These are phyloP conservation scores for Homarus americanus DNA, from an alignment of 1,140 invertebrate genomes.

Conservation along the genomic window DNA sequence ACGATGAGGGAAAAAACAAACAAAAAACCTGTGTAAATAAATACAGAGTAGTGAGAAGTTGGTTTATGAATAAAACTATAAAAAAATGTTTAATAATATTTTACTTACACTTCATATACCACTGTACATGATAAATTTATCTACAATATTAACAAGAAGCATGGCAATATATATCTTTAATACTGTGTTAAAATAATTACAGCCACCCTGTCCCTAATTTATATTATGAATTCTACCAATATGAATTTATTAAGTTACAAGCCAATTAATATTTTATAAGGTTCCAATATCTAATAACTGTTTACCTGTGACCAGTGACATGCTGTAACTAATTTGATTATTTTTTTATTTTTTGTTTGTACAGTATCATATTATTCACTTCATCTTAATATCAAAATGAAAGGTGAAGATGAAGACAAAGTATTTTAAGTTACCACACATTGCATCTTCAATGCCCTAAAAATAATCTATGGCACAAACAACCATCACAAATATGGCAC, in stretches of 20 bases:
- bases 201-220: not conserved
- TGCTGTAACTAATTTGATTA: not conserved
- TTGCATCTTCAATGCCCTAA: not conserved
- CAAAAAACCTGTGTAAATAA: too few relatives aligned
- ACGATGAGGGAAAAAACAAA: too few relatives aligned
- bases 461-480: not conserved
- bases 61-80: too few relatives aligned
- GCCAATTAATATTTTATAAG: not conserved
- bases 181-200: not conserved
- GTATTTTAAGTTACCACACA: not conserved
- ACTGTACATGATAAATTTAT: conserved; percentile 2
- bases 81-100: not conserved
- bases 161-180: not conserved
- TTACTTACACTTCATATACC: not conserved
- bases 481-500: not conserved
- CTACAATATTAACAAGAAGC: conserved; percentile 5
- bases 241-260: not conserved
- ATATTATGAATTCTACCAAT: not conserved
- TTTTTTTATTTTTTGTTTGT: not conserved
- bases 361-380: not conserved
- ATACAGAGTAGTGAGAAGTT: too few relatives aligned
- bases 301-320: not conserved
- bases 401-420: too few relatives aligned
- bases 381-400: too few relatives aligned
- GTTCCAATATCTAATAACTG: not conserved